A percentile compares a stretch with the other conserved stretches of the same genome.
These are phyloP conservation scores for Ornithoptera alexandrae DNA, from an alignment of 2,888 invertebrate species.

Conservation along the genomic window DNA sequence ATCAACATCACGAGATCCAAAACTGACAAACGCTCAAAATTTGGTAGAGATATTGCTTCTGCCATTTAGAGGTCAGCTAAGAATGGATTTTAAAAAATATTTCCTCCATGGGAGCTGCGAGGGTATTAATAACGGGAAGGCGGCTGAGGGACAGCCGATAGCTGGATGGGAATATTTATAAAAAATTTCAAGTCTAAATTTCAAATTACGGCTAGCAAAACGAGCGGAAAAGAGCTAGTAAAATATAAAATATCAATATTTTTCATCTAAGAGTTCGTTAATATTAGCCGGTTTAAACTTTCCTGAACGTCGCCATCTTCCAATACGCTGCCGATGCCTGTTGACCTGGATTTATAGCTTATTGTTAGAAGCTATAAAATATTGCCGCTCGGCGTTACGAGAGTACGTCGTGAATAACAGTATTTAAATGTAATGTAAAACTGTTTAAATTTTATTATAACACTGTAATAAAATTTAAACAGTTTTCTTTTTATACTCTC, in stretches of 20 bases:
- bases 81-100: no score
- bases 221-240: neutral
- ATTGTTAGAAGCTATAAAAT: conserved; percentile 58
- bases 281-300: conserved; percentile 5
- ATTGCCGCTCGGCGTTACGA: conserved; percentile 48
- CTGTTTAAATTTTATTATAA: no score
- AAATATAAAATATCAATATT: neutral
- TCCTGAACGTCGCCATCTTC: conserved; percentile 21
- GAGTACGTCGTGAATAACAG: neutral
- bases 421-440: no score
- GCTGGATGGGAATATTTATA: no score
- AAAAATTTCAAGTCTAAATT: no score
- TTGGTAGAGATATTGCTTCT: no score
- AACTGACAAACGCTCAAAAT: no score
- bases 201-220: neutral
- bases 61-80: no score
- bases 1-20: no score
- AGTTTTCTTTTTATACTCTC: neutral
- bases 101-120: no score
- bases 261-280: neutral
- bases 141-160: no score
- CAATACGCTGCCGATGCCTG: conserved; percentile 32
- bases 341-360: conserved; percentile 55
- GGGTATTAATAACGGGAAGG: no score
- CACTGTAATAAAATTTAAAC: neutral